A percentile compares a stretch with the other conserved stretches of the same genome.
phyloP scores from a whole-genome alignment of 2,888 invertebrate species.

The Antitype chi region DNA sequence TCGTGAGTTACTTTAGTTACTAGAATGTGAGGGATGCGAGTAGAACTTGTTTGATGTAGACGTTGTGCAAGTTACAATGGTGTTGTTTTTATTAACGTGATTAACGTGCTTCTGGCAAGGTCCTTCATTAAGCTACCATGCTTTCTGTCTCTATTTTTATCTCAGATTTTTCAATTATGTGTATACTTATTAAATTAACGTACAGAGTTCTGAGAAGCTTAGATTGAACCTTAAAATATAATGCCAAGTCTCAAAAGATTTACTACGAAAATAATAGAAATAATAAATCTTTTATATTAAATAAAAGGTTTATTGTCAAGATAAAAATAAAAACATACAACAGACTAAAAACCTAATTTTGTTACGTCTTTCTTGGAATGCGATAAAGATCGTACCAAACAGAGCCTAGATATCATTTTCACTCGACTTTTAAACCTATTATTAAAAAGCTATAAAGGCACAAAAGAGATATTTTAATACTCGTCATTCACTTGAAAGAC shows the following conservation, averaged over 20 bases:
- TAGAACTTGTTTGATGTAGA: neutral
- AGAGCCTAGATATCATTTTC: conserved; percentile 34
- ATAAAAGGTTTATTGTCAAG: neutral
- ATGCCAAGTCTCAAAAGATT: neutral
- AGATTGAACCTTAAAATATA: neutral
- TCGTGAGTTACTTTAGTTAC: conserved; percentile 1
- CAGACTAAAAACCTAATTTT: neutral
- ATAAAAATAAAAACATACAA: conserved; percentile 7
- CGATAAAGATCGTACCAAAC: conserved; percentile 10
- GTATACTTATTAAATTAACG: neutral
- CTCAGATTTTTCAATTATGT: neutral
- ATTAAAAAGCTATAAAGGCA: conserved; percentile 34
- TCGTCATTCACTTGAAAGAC: conserved; percentile 20
- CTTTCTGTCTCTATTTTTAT: no score
- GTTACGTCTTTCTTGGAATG: conserved; percentile 17
- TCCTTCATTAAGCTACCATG: no score
- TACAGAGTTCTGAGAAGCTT: neutral
- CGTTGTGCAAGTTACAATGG: no score
- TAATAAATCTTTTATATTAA: neutral
- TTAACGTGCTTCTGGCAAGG: no score
- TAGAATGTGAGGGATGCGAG: neutral
- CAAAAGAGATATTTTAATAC: conserved; percentile 28
- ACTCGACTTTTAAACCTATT: conserved; percentile 23
- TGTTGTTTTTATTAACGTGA: neutral
- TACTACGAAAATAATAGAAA: neutral